Evolutionary conservation across 2,888 invertebrate species (phyloP), one percentile per base, ranked within the genome.

Genomic region (Sthenelais limicola): DNA sequence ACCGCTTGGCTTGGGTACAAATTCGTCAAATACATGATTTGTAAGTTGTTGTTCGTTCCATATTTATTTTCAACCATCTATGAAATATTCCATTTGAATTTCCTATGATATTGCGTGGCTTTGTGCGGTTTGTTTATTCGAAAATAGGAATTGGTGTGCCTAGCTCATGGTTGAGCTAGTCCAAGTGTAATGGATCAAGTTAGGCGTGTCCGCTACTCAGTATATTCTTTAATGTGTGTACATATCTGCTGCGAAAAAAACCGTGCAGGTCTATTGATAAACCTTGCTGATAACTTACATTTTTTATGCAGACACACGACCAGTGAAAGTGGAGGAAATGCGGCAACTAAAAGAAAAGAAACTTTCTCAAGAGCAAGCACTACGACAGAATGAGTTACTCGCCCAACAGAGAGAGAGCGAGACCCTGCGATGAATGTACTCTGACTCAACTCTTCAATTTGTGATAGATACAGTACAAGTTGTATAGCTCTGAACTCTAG

Each of bases 11-110:
- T 70, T 3, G 70, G 70, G 3, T 51, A 52, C 56, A 70, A 70
- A 28, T 52, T 52, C 18, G 43, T 51, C 33, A 70, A 21, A 18
- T 70, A 70, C 35, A 51, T 70, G 54, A n/a, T 70, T 15, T 70
- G 70, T 70, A 38, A 54, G 70, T 15, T 51, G 24, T 51, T 5
- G 12, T 24, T 51, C n/a, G n/a, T n/a, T n/a, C n/a, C n/a, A n/a
- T n/a, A n/a, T n/a, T n/a, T n/a, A n/a, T n/a, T n/a, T n/a, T n/a
- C n/a, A n/a, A n/a, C n/a, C n/a, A n/a, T n/a, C n/a, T n/a, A n/a
- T n/a, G n/a, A n/a, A n/a, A n/a, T n/a, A n/a, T n/a, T n/a, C n/a
- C n/a, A n/a, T n/a, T n/a, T n/a, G n/a, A n/a, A n/a, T n/a, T n/a
- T n/a, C n/a, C n/a, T n/a, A n/a, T n/a, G n/a, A n/a, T n/a, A n/a